A percentile compares a stretch with the other conserved stretches of the same genome.
Conservation (phyloP, 2,888 invertebrate species). For the Agonopterix arenella region DNA sequence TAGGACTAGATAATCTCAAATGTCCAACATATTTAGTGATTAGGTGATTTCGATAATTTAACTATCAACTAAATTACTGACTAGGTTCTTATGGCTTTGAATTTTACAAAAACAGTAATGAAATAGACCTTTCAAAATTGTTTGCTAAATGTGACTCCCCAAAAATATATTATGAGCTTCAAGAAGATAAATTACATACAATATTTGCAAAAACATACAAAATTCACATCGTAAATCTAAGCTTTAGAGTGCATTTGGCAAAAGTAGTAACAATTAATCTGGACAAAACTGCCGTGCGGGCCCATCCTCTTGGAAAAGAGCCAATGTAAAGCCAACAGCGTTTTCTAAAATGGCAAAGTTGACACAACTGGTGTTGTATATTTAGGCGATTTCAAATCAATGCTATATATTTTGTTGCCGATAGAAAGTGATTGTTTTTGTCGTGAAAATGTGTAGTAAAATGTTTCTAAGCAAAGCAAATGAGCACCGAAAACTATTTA, state of each 20-base stretch:
- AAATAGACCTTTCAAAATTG: too few relatives aligned
- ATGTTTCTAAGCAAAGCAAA: too few relatives aligned
- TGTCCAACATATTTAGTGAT: too few relatives aligned
- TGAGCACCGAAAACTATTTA: too few relatives aligned
- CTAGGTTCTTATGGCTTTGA: too few relatives aligned
- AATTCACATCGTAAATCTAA: slow-evolving; percentile 38
- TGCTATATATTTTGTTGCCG: not conserved
- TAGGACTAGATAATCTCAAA: too few relatives aligned
- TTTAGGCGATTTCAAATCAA: slow-evolving; percentile 1
- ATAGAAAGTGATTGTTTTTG: not conserved
- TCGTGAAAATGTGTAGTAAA: too few relatives aligned
- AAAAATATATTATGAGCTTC: slow-evolving; percentile 6
- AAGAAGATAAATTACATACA: slow-evolving; percentile 24
- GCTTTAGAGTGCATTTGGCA: slow-evolving; percentile 55
- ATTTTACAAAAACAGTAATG: too few relatives aligned
- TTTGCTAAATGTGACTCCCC: not conserved
- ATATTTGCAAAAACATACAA: slow-evolving; percentile 30
- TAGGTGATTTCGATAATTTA: too few relatives aligned
- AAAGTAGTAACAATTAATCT: slow-evolving; percentile 64
- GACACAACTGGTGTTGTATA: slow-evolving; percentile 17
- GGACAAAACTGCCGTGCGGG: slow-evolving; percentile 38
- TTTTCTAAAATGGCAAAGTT: slow-evolving; percentile 19
- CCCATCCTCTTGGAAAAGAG: slow-evolving; percentile 38
- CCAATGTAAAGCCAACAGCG: slow-evolving; percentile 33
- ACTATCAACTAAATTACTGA: too few relatives aligned